These are phyloP conservation scores for Setophaga kirtlandii DNA, from an alignment of 2,113 vertebrate species.

Conservation along the genomic window DNA sequence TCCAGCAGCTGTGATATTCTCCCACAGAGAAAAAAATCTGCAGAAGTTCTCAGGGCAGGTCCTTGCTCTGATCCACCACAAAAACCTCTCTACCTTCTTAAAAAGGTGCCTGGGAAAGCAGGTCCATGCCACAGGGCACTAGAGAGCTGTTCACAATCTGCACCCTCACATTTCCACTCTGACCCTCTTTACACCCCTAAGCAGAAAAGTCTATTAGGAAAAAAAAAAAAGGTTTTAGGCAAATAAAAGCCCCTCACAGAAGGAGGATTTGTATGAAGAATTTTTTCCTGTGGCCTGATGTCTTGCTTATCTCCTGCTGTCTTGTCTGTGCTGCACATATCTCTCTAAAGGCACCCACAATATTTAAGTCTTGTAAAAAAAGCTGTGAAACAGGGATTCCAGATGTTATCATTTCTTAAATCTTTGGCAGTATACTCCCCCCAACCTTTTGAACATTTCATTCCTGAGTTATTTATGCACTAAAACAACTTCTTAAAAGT, in stretches of 20 bases:
- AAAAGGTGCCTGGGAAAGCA: not conserved
- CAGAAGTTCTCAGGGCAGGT: not conserved
- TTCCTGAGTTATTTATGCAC: not conserved
- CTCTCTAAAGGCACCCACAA: not conserved
- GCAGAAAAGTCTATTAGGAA: not conserved
- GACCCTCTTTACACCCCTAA: not conserved
- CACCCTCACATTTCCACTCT: not conserved
- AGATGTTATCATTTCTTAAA: conserved; percentile 34
- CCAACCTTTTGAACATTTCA: conserved; percentile 15
- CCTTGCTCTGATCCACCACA: not conserved
- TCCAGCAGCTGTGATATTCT: not conserved
- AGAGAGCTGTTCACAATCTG: not conserved
- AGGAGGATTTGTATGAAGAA: not conserved
- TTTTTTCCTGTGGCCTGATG: not conserved
- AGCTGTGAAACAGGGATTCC: conserved; percentile 7
- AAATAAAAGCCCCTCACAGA: not conserved
- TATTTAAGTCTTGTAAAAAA: not conserved
- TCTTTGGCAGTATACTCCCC: not conserved
- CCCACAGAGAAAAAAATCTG: not conserved
- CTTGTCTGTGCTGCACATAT: not conserved
- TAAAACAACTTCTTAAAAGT: conserved; percentile 40
- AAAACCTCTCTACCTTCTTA: not conserved
- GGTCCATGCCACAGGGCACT: accelerated
- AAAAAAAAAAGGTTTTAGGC: not conserved
- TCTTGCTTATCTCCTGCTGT: not conserved